Conservation (phyloP, 1,140 invertebrate genomes). For the Ditylenchus dipsaci region DNA sequence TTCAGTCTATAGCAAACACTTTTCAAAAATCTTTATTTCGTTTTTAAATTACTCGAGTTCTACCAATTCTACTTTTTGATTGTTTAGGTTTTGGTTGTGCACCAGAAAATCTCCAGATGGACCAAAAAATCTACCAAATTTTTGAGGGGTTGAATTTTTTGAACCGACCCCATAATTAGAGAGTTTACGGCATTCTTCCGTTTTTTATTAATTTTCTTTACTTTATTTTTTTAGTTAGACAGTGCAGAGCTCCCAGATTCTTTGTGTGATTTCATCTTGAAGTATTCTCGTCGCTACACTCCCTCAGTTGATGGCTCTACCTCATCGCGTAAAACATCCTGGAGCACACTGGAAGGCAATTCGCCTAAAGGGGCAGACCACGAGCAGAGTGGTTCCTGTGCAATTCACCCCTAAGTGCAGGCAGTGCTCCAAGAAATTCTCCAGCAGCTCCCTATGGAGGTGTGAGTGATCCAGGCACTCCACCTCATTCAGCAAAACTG, state of each 20-base stretch:
- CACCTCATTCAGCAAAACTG: background rate
- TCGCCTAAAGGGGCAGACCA: background rate
- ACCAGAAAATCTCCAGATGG: too few relatives aligned
- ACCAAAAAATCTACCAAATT: too few relatives aligned
- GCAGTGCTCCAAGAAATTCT: slow-evolving; percentile 44
- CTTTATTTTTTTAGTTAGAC: slow-evolving; percentile 36
- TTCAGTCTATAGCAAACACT: too few relatives aligned
- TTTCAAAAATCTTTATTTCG: too few relatives aligned
- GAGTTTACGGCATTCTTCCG: too few relatives aligned
- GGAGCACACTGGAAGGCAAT: background rate
- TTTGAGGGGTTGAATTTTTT: too few relatives aligned
- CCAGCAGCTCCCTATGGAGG: slow-evolving; percentile 42
- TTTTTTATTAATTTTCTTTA: too few relatives aligned
- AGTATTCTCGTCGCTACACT: slow-evolving; percentile 49
- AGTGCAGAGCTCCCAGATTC: slow-evolving; percentile 51
- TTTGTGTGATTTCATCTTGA: slow-evolving; percentile 56
- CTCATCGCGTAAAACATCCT: background rate
- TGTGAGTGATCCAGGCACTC: slow-evolving; percentile 17
- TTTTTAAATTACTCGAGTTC: too few relatives aligned
- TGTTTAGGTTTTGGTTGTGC: too few relatives aligned
- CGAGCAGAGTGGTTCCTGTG: background rate
- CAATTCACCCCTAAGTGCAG: slow-evolving; percentile 43
- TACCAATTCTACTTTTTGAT: too few relatives aligned
- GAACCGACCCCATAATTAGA: too few relatives aligned
- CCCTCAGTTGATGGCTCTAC: background rate